A percentile compares a stretch with the other conserved stretches of the same genome.
Evolutionary conservation across 2,113 vertebrate species (phyloP).

Genomic region (Lampris incognitus): DNA sequence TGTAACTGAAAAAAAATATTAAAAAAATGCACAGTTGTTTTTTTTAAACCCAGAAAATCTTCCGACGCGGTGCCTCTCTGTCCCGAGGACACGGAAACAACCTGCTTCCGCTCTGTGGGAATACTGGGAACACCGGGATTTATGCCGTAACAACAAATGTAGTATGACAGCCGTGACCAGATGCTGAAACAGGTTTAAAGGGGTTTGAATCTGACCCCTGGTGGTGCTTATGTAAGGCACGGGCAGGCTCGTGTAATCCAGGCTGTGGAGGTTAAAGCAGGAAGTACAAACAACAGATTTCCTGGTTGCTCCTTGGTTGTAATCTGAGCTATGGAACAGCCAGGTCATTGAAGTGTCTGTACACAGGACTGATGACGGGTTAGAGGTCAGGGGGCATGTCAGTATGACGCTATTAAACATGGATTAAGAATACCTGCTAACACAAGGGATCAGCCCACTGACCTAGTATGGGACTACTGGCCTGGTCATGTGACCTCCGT

Average conservation of each 20-base stretch:
- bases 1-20: no score
- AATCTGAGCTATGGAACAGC: slow-evolving; percentile 61
- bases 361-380: slow-evolving; percentile 21
- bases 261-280: slow-evolving; percentile 63
- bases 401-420: no score
- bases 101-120: neutral
- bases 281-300: slow-evolving; percentile 78
- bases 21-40: neutral
- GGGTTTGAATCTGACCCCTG: slow-evolving; percentile 61
- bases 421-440: neutral
- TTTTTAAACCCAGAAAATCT: neutral
- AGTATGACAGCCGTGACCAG: slow-evolving; percentile 23
- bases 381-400: neutral
- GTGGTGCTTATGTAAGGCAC: slow-evolving; percentile 68
- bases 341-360: slow-evolving; percentile 15
- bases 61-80: neutral
- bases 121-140: slow-evolving; percentile 38
- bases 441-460: no score
- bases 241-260: slow-evolving; percentile 63
- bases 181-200: slow-evolving; percentile 49
- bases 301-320: slow-evolving; percentile 63
- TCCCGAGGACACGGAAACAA: slow-evolving; percentile 5
- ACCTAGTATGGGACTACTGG: no score
- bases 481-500: no score
- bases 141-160: slow-evolving; percentile 37